A percentile compares a stretch with the other conserved stretches of the same genome.
Conservation (phyloP, 2,888 invertebrate species). For the Clusia tigrina region DNA sequence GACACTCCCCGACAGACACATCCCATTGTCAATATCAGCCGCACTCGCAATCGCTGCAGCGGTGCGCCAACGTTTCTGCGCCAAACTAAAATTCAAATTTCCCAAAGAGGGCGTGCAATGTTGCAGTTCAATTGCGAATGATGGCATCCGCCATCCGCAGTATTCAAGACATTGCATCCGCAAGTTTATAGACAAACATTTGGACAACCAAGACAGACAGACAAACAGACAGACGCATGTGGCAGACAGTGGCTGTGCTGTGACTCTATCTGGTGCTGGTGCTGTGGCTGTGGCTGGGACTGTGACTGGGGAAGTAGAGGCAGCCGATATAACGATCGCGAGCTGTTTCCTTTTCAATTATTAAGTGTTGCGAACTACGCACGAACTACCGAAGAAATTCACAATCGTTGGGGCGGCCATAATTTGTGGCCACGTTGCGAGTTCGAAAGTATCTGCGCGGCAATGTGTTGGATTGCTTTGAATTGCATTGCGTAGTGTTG, state of each 20-base stretch:
- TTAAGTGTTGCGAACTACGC: slow-evolving; percentile 33
- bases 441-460: neutral
- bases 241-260: slow-evolving; percentile 15
- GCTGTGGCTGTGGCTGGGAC: slow-evolving; percentile 44
- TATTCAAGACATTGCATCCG: slow-evolving; percentile 15
- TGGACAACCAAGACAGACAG: slow-evolving; percentile 11
- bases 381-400: slow-evolving; percentile 23
- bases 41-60: slow-evolving; percentile 40
- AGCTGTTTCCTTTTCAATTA: slow-evolving; percentile 36
- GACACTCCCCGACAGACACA: slow-evolving; percentile 48
- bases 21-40: slow-evolving; percentile 61
- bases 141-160: slow-evolving; percentile 55
- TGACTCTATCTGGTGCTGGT: too few species aligned
- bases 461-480: neutral
- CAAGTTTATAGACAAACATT: slow-evolving; percentile 13
- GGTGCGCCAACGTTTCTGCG: neutral
- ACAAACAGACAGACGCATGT: slow-evolving; percentile 21
- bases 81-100: slow-evolving; percentile 55
- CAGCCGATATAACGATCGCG: slow-evolving; percentile 18
- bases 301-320: slow-evolving; percentile 14
- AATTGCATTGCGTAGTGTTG: neutral
- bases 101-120: slow-evolving; percentile 32
- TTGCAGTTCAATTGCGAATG: slow-evolving; percentile 45
- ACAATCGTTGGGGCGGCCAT: slow-evolving; percentile 8
- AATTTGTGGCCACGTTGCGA: neutral